These are phyloP conservation scores for Nomada ruficornis DNA, from an alignment of 2,888 invertebrate genomes.

Conservation along the genomic window DNA sequence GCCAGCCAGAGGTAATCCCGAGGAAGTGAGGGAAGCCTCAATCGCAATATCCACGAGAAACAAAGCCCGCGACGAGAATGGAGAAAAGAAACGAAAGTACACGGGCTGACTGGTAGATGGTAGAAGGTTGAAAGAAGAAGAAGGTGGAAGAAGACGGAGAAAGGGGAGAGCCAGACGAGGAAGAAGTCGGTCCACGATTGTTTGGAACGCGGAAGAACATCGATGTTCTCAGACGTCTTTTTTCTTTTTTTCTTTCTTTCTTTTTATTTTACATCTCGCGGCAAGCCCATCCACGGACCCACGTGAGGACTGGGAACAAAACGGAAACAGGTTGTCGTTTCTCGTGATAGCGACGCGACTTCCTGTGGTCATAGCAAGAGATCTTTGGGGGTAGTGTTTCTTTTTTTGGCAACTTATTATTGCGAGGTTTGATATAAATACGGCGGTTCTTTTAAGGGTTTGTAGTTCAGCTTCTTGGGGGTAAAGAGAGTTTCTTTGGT, in stretches of 20 bases:
- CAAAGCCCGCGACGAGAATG: constrained; percentile 64
- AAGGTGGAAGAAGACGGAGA: constrained; percentile 1
- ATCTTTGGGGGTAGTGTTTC: background rate
- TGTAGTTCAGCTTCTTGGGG: no score
- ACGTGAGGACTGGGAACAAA: constrained; percentile 41
- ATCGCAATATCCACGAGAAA: constrained; percentile 69
- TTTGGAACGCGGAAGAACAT: constrained; percentile 78
- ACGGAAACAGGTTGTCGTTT: constrained; percentile 53
- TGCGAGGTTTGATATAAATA: no score
- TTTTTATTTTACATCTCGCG: constrained; percentile 77
- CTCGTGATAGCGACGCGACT: background rate
- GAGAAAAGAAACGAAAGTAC: constrained; percentile 31
- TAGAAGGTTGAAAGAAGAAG: constrained; percentile 3
- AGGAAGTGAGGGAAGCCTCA: constrained; percentile 46
- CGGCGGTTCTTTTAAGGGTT: no score
- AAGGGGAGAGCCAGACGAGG: background rate
- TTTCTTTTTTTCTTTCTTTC: constrained; percentile 81
- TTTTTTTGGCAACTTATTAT: background rate
- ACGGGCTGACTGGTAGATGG: background rate
- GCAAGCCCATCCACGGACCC: constrained; percentile 46
- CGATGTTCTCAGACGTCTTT: constrained; percentile 68
- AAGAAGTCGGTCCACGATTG: constrained; percentile 72
- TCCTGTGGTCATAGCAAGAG: background rate
- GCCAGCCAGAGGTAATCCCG: constrained; percentile 59
- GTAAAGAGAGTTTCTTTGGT: no score